Base-by-base conservation (phyloP, 2,888 invertebrate species). In the Scaptomyza parva region DNA sequence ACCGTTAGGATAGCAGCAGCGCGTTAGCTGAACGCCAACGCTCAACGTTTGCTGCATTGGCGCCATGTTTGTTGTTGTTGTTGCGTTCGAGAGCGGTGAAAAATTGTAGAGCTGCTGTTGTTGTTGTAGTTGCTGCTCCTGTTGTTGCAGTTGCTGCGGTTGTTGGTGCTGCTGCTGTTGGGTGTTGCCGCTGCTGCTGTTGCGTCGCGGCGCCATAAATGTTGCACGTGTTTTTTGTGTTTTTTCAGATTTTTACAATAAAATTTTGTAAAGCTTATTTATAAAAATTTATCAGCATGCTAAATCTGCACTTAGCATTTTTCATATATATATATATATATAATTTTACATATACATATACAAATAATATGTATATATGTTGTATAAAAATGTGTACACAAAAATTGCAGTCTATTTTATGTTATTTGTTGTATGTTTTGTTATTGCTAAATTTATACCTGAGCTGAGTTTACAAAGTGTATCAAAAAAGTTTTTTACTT, bases 1-100 rank as follows among this genome's bases (percentile, higher is more conserved):
- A 85, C 96, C 95, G 79, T 92, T 93, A 62, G 97, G 97, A 52
- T 96, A 95, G 93, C 97, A 97, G 93, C 97, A 97, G 76, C 95
- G 94, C 30, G 93, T 93, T 72, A 93, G 92, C 86, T 88, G 92
- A 7, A 72, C 66, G 48, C 69, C 63, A 24, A 73, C 66, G 67
- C 62, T 71, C 17, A 75, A 52, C 41, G 64, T 86, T 65, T 74
- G 70, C 67, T 89, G 89, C 89, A 90, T 89, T 51, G 91, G 90
- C 70, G 91, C 86, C 90, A 90, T 90, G 54, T 28, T 68, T 12
- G 50, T 48, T 37, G 37, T 37, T n/a, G 17, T 37, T 37, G 17
- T 17, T 11, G 62, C 2, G 43, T n/a, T 20, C n/a, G 62, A 47
- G 43, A 37, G 65, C 17, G 60, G 37, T 39, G 53, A 44, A 43